Evolutionary conservation across 2,113 vertebrate species (phyloP).

Genomic region (Notarius lentiginosus): DNA sequence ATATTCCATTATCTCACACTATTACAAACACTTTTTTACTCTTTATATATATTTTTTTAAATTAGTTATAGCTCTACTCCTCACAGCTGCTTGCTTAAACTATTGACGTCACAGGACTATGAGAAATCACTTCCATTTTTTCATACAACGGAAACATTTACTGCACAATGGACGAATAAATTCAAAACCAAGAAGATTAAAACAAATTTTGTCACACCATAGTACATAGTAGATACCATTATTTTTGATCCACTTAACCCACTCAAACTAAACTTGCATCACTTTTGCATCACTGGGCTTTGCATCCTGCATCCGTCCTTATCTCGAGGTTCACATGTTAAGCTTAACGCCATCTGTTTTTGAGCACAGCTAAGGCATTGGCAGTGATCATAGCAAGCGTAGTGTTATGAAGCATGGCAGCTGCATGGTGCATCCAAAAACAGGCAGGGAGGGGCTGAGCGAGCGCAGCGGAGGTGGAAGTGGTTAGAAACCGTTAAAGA

Average conservation of each 20-base stretch:
- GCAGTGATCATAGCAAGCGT: slow-evolving; percentile 61
- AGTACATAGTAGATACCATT: too few species aligned
- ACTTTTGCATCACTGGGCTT: slow-evolving; percentile 15
- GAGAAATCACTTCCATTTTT: not conserved
- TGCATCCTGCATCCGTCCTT: slow-evolving; percentile 24
- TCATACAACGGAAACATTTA: not conserved
- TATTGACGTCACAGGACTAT: not conserved
- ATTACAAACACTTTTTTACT: not conserved
- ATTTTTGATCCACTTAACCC: not conserved
- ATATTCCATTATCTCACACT: not conserved
- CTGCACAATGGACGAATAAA: not conserved
- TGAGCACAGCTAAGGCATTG: slow-evolving; percentile 26
- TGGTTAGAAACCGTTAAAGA: slow-evolving; percentile 88
- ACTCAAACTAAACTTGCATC: slow-evolving; percentile 1
- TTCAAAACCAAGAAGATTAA: not conserved
- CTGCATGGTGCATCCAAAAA: slow-evolving; percentile 40
- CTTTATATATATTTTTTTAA: not conserved
- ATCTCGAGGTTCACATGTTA: slow-evolving; percentile 28
- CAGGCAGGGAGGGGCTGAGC: slow-evolving; percentile 60
- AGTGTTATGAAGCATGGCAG: slow-evolving; percentile 58
- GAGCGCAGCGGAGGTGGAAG: slow-evolving; percentile 79
- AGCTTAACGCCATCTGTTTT: slow-evolving; percentile 32
- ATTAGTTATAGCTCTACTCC: not conserved
- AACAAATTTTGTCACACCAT: too few species aligned
- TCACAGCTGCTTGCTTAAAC: not conserved